Conservation (phyloP, 1,140 invertebrate species). For the Himalopsyche phryganea region DNA sequence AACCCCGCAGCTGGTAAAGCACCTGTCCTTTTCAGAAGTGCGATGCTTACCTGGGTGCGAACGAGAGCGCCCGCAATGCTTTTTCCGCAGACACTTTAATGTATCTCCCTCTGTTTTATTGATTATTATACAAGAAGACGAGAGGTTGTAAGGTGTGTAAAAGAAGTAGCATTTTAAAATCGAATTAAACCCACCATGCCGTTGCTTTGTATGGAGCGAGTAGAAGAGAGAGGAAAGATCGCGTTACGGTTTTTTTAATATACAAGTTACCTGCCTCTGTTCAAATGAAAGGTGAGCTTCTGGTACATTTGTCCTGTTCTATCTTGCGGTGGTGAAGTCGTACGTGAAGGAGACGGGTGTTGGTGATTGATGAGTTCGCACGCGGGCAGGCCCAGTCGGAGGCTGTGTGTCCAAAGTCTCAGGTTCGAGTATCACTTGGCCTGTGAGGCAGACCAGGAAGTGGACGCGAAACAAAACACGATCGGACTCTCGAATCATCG, state of each 20-base stretch:
- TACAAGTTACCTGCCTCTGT: conserved; percentile 27
- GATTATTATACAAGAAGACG: background rate
- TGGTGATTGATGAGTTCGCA: conserved; percentile 23
- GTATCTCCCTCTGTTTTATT: background rate
- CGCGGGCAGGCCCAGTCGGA: conserved; percentile 10
- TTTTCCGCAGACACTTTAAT: background rate
- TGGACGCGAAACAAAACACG: conserved; percentile 16
- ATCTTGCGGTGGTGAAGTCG: background rate
- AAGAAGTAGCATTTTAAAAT: conserved; percentile 8
- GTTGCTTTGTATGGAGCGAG: background rate
- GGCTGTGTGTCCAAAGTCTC: conserved; percentile 5
- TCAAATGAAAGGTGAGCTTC: conserved; percentile 31
- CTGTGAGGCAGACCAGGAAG: conserved; percentile 21
- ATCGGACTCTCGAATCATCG: conserved; percentile 11
- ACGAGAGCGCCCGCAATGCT: conserved; percentile 41
- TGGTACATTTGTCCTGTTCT: conserved; percentile 6
- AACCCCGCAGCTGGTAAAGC: conserved; percentile 50
- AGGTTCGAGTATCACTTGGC: conserved; percentile 7
- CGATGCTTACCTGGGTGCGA: conserved; percentile 49
- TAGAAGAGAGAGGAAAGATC: conserved; percentile 15
- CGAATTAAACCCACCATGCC: conserved; percentile 20
- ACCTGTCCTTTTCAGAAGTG: conserved; percentile 52
- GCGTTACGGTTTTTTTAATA: conserved; percentile 13
- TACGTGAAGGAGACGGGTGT: conserved; percentile 8
- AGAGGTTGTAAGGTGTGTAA: background rate